A percentile compares a stretch with the other conserved stretches of the same genome.
phyloP scores from a whole-genome alignment of 1,140 invertebrate species.

The Plodia interpunctella region DNA sequence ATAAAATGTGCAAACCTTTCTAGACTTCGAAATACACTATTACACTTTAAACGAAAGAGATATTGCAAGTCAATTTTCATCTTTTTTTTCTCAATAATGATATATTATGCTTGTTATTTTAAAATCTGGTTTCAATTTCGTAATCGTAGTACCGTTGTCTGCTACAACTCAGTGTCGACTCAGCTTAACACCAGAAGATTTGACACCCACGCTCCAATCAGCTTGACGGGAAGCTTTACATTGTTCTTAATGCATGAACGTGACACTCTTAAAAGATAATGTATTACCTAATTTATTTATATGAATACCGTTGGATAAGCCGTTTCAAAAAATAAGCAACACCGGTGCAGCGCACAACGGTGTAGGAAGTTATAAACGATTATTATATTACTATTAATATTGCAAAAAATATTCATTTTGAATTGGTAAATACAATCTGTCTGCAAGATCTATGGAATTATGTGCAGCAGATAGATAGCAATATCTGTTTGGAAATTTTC shows the following conservation, averaged over 20 bases:
- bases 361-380: too few relatives aligned
- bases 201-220: slow-evolving; percentile 49
- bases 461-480: background rate
- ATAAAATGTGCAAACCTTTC: too few relatives aligned
- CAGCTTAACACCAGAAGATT: slow-evolving; percentile 18
- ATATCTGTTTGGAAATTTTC: background rate
- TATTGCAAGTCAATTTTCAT: too few relatives aligned
- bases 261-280: slow-evolving; percentile 33
- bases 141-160: background rate
- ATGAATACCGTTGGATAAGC: background rate
- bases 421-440: background rate
- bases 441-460: background rate
- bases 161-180: background rate
- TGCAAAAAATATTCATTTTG: background rate
- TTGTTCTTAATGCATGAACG: slow-evolving; percentile 36
- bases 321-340: background rate
- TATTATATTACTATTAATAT: too few relatives aligned
- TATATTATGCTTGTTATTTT: background rate
- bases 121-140: background rate
- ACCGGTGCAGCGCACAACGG: too few relatives aligned
- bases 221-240: slow-evolving; percentile 40
- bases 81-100: too few relatives aligned
- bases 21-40: too few relatives aligned
- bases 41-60: too few relatives aligned
- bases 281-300: slow-evolving; percentile 17